phyloP scores from a whole-genome alignment of 2,113 vertebrate species.

The Eptatretus burgeri region DNA sequence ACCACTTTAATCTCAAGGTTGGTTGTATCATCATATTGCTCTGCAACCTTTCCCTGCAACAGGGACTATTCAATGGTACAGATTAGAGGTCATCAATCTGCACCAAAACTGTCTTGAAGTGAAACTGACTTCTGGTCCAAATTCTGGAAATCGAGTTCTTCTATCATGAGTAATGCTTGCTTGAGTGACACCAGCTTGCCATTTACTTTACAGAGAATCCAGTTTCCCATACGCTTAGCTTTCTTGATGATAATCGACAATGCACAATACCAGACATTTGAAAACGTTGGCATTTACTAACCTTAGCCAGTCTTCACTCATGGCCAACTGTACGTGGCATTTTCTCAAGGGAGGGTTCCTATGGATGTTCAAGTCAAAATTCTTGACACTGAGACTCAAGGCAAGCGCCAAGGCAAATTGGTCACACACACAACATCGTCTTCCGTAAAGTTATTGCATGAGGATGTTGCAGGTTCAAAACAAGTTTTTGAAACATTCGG shows the following conservation, averaged over 20 bases:
- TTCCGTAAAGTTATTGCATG: too few species aligned
- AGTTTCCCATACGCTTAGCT: not conserved
- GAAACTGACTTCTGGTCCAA: not conserved
- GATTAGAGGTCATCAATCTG: too few species aligned
- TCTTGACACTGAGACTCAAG: too few species aligned
- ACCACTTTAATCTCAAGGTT: too few species aligned
- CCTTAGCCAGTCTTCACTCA: not conserved
- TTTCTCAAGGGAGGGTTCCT: too few species aligned
- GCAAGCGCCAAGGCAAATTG: too few species aligned
- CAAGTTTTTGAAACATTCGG: too few species aligned
- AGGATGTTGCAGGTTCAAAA: too few species aligned
- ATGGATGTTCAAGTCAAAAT: too few species aligned
- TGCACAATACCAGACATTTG: not conserved
- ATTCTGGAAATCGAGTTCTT: not conserved
- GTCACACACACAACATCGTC: too few species aligned
- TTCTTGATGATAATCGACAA: not conserved
- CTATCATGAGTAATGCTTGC: not conserved
- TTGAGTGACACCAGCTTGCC: not conserved
- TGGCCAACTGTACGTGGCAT: not conserved
- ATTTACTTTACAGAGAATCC: not conserved
- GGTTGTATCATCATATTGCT: too few species aligned
- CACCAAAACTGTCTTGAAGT: not conserved
- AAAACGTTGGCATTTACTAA: not conserved
- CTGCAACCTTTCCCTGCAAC: not conserved
- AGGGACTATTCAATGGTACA: not conserved